Evolutionary conservation across 2,888 invertebrate species (phyloP).

Genomic region (Drosophila seclusa): DNA sequence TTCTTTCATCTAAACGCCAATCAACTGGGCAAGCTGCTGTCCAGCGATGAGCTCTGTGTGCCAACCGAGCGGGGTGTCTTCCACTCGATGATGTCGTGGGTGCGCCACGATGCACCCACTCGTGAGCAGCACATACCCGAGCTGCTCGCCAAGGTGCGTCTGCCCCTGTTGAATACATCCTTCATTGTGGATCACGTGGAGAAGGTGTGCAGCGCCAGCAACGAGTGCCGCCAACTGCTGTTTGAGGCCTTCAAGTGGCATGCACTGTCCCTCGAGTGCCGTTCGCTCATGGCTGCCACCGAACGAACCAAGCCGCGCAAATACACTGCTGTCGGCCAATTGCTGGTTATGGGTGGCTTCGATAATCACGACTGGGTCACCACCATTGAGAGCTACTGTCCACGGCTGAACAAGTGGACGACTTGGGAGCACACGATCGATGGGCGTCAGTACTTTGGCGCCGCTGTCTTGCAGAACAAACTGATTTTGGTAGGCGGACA

Average conservation of each 20-base stretch:
- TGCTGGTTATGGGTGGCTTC: conserved; percentile 95
- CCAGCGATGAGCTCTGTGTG: conserved; percentile 96
- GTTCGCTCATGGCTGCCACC: conserved; percentile 89
- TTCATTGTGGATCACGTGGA: conserved; percentile 96
- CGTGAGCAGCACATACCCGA: conserved; percentile 90
- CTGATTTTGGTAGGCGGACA: conserved; percentile 95
- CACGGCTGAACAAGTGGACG: conserved; percentile 84
- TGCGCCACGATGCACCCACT: conserved; percentile 90
- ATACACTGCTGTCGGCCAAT: conserved; percentile 88
- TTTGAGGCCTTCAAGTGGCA: conserved; percentile 98
- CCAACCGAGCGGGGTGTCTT: conserved; percentile 95
- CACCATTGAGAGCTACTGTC: conserved; percentile 93
- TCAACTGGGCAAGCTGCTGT: conserved; percentile 91
- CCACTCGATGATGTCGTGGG: conserved; percentile 94
- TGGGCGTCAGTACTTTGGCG: conserved; percentile 94
- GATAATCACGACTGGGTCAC: conserved; percentile 91
- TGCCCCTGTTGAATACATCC: conserved; percentile 94
- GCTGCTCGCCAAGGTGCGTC: conserved; percentile 91
- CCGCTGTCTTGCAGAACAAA: conserved; percentile 92
- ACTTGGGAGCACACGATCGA: conserved; percentile 84
- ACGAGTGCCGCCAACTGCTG: conserved; percentile 92
- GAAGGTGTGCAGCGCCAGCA: conserved; percentile 86
- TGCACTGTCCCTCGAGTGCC: conserved; percentile 91
- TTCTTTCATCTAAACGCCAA: conserved; percentile 87
- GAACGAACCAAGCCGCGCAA: conserved; percentile 94